Percentiles rank a stretch among this genome's conserved stretches.
phyloP scores from a whole-genome alignment of 1,140 invertebrate genomes.

The Amphibalanus amphitrite region DNA sequence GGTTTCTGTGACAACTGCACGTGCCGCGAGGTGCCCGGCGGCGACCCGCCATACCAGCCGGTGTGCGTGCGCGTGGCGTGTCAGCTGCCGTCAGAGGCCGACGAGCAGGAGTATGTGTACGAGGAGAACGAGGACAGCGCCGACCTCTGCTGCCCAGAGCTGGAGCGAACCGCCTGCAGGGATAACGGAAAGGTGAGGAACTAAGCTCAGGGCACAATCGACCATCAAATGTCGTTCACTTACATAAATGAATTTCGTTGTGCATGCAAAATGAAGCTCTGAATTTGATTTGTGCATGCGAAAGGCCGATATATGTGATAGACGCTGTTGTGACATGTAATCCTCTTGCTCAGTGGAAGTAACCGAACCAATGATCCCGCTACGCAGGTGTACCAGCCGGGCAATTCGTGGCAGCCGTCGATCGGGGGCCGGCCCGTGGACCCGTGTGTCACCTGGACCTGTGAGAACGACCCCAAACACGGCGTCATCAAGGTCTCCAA shows the following conservation, averaged over 20 bases:
- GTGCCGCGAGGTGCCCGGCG: constrained; percentile 28
- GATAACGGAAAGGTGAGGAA: constrained; percentile 33
- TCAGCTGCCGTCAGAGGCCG: constrained; percentile 10
- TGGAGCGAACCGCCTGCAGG: constrained; percentile 39
- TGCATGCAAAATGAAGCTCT: too few relatives aligned
- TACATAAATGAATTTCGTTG: too few relatives aligned
- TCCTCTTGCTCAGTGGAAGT: too few relatives aligned
- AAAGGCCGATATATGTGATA: too few relatives aligned
- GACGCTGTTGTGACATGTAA: too few relatives aligned
- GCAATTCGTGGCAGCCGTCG: constrained; percentile 30
- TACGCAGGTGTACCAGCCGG: neutral
- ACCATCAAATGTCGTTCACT: too few relatives aligned
- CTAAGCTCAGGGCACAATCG: too few relatives aligned
- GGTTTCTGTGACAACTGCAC: constrained; percentile 44
- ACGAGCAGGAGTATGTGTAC: constrained; percentile 12
- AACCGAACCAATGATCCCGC: constrained; percentile 6
- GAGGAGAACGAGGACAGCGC: constrained; percentile 29
- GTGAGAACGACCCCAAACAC: constrained; percentile 20
- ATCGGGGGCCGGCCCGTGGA: constrained; percentile 48
- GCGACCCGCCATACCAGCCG: constrained; percentile 22
- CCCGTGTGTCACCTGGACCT: constrained; percentile 29
- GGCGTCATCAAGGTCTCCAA: constrained; percentile 31
- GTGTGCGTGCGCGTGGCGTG: constrained; percentile 30
- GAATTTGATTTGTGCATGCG: too few relatives aligned
- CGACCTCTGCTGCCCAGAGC: constrained; percentile 40